These are phyloP conservation scores for Rosalia funebris DNA, from an alignment of 2,888 invertebrate species.

Conservation along the genomic window DNA sequence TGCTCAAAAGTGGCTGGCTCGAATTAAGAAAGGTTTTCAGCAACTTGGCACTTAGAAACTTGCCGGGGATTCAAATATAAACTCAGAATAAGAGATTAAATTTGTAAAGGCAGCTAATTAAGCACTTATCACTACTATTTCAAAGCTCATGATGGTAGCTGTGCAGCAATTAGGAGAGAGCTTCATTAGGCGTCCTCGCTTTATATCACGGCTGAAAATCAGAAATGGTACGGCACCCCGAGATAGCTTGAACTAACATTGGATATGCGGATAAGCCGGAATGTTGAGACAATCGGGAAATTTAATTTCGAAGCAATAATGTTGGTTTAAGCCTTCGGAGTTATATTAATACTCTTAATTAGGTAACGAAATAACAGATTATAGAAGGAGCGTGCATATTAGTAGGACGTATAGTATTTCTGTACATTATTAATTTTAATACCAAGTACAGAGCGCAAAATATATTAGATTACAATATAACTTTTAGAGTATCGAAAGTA, in stretches of 20 bases:
- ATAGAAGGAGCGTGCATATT: too few relatives aligned
- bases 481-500: too few relatives aligned
- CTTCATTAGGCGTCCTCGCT: conserved; percentile 37
- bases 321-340: not conserved
- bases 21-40: conserved; percentile 34
- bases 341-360: not conserved
- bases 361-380: not conserved
- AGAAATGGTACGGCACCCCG: conserved; percentile 12
- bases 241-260: conserved; percentile 11
- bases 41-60: conserved; percentile 39
- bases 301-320: conserved; percentile 2
- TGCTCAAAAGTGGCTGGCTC: conserved; percentile 28
- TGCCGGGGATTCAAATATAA: conserved; percentile 37
- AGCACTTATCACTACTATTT: conserved; percentile 41
- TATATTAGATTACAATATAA: too few relatives aligned
- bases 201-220: conserved; percentile 22
- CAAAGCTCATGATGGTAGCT: conserved; percentile 41
- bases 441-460: too few relatives aligned
- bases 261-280: conserved; percentile 2
- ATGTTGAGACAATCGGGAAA: conserved; percentile 1
- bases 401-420: too few relatives aligned
- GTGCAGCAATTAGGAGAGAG: conserved; percentile 38
- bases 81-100: conserved; percentile 39
- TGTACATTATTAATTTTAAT: too few relatives aligned
- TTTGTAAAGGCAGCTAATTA: conserved; percentile 42